These are phyloP conservation scores for Platycheirus rosarum DNA, from an alignment of 2,888 invertebrate species.

Conservation along the genomic window DNA sequence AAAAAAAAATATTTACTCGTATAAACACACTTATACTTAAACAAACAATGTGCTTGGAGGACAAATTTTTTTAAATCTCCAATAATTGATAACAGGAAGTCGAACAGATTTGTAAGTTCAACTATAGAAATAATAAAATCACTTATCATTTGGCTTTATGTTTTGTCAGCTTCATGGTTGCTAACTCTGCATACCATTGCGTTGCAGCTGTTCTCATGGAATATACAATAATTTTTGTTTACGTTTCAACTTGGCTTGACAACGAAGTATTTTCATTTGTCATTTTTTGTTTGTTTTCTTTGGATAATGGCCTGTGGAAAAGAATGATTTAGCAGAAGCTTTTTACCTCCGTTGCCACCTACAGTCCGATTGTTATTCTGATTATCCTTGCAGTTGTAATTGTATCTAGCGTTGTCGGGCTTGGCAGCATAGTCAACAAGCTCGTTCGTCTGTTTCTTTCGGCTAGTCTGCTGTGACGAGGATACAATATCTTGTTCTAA, in stretches of 20 bases:
- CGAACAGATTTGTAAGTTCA: not conserved
- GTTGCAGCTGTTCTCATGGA: conserved; percentile 1
- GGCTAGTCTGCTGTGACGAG: conserved; percentile 78
- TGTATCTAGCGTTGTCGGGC: conserved; percentile 48
- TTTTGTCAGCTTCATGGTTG: conserved; percentile 12
- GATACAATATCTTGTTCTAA: conserved; percentile 85
- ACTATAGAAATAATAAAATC: conserved; percentile 1
- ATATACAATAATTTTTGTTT: conserved; percentile 6
- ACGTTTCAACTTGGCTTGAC: conserved; percentile 12
- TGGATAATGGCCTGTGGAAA: not conserved
- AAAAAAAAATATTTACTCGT: too few species aligned
- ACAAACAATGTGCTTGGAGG: too few species aligned
- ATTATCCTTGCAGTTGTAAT: conserved; percentile 77
- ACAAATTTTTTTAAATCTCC: too few species aligned
- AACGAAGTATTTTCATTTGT: conserved; percentile 20
- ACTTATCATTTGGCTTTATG: not conserved
- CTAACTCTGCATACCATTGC: conserved; percentile 18
- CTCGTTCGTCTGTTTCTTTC: conserved; percentile 66
- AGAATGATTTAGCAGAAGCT: conserved; percentile 10
- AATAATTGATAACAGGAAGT: not conserved
- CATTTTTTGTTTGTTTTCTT: conserved; percentile 28
- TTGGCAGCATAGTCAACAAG: conserved; percentile 59
- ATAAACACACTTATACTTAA: too few species aligned
- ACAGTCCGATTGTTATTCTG: conserved; percentile 82
- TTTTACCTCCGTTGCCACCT: conserved; percentile 79